A percentile compares a stretch with the other conserved stretches of the same genome.
Evolutionary conservation across 1,140 invertebrate genomes (phyloP).

Genomic region (Drosophila parvula): DNA sequence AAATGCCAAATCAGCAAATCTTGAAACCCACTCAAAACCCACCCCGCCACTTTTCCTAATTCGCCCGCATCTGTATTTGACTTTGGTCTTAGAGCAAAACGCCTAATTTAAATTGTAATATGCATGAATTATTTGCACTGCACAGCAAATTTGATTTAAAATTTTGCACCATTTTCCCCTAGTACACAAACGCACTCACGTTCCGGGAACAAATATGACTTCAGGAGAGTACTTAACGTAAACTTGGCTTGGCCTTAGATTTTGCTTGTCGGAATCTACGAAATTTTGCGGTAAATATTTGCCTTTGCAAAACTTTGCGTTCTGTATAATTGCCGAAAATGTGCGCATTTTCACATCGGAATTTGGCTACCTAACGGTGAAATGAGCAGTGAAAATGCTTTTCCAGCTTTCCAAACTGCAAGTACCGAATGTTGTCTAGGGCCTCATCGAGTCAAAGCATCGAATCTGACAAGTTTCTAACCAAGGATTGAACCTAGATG

Average conservation of each 20-base stretch:
- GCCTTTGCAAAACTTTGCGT: conserved; percentile 57
- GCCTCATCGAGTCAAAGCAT: neutral
- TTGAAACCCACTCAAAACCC: conserved; percentile 7
- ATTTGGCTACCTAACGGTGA: conserved; percentile 43
- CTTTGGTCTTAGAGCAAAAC: conserved; percentile 62
- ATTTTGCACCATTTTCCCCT: conserved; percentile 42
- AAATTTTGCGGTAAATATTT: conserved; percentile 59
- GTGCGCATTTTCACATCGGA: conserved; percentile 57
- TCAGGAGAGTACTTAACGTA: conserved; percentile 23
- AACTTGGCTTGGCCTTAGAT: conserved; percentile 36
- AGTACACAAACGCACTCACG: conserved; percentile 5
- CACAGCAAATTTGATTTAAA: conserved; percentile 62
- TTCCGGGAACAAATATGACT: conserved; percentile 20
- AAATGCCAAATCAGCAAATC: conserved; percentile 62
- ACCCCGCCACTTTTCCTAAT: conserved; percentile 13
- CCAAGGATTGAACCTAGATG: neutral
- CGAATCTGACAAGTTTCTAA: conserved; percentile 6
- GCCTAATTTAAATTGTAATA: conserved; percentile 74
- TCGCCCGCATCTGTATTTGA: conserved; percentile 54
- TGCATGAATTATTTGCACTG: conserved; percentile 62
- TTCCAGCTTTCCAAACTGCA: conserved; percentile 11
- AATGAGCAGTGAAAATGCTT: conserved; percentile 52
- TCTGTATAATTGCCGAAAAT: conserved; percentile 58
- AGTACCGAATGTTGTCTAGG: conserved; percentile 25
- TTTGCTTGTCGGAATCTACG: conserved; percentile 45